phyloP scores from a whole-genome alignment of 2,113 vertebrate genomes.

The Paraplagusia blochii region DNA sequence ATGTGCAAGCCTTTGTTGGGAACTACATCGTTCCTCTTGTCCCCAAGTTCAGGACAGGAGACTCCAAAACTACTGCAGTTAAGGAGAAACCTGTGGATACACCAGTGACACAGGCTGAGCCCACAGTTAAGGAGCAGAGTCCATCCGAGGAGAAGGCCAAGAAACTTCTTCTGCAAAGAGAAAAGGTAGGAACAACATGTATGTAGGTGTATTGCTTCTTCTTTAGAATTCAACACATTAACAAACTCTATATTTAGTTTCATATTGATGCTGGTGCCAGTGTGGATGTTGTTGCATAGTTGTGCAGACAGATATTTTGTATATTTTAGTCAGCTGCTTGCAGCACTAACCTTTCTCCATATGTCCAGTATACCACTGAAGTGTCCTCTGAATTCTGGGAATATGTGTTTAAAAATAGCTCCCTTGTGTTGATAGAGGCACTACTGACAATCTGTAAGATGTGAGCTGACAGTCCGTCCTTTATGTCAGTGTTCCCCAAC shows the following conservation, averaged over 20 bases:
- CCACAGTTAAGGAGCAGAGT: conserved; percentile 72
- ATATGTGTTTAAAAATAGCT: conserved; percentile 52
- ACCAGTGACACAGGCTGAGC: conserved; percentile 66
- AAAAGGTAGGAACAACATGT: conserved; percentile 83
- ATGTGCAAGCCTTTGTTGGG: conserved; percentile 91
- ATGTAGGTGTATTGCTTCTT: no score
- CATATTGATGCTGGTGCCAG: background rate
- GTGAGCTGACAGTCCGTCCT: no score
- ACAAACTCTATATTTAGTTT: background rate
- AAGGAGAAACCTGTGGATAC: conserved; percentile 62
- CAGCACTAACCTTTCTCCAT: conserved; percentile 8
- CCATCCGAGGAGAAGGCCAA: conserved; percentile 82
- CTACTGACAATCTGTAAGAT: background rate
- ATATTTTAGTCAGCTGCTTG: no score
- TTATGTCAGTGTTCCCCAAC: no score
- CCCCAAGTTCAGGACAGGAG: conserved; percentile 78
- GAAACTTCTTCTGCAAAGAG: conserved; percentile 84
- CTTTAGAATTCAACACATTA: background rate
- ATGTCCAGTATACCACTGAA: conserved; percentile 4
- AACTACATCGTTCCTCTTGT: conserved; percentile 89
- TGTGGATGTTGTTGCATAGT: conserved; percentile 2
- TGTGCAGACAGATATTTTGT: background rate
- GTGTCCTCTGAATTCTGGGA: conserved; percentile 37
- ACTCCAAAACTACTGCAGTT: conserved; percentile 72
- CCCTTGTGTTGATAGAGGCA: background rate